A percentile compares a stretch with the other conserved stretches of the same genome.
phyloP scores from a whole-genome alignment of 2,113 vertebrate genomes.

The Progne subis region DNA sequence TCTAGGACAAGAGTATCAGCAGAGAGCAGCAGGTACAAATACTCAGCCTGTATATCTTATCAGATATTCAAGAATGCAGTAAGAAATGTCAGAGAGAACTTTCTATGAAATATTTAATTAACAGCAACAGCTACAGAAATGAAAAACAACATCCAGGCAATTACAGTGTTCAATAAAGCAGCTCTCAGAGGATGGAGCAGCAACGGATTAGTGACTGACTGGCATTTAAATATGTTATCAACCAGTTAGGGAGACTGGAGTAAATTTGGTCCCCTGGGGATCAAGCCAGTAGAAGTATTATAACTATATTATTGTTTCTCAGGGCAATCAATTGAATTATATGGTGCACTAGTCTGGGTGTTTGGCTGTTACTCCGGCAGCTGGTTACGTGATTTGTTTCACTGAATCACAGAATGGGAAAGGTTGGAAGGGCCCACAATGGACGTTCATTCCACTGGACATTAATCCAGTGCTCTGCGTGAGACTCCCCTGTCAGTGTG shows the following conservation, averaged over 20 bases:
- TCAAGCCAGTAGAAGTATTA: slow-evolving; percentile 60
- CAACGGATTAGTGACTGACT: slow-evolving; percentile 76
- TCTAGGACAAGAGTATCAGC: slow-evolving; percentile 80
- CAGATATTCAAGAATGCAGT: slow-evolving; percentile 77
- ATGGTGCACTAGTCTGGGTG: slow-evolving; percentile 43
- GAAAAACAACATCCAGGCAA: slow-evolving; percentile 81
- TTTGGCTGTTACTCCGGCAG: slow-evolving; percentile 47
- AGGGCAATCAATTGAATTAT: slow-evolving; percentile 75
- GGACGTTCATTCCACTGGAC: neutral
- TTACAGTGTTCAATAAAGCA: slow-evolving; percentile 80
- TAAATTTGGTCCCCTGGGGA: slow-evolving; percentile 61
- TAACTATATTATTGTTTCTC: slow-evolving; percentile 67
- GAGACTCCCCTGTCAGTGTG: neutral
- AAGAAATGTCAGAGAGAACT: slow-evolving; percentile 76
- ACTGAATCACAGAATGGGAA: neutral
- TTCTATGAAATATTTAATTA: slow-evolving; percentile 84
- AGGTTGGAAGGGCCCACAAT: neutral
- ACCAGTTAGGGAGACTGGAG: slow-evolving; percentile 67
- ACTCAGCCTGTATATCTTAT: slow-evolving; percentile 78
- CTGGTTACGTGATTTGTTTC: slow-evolving; percentile 13
- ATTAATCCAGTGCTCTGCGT: neutral
- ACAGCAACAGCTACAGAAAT: slow-evolving; percentile 81
- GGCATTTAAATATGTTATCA: slow-evolving; percentile 82
- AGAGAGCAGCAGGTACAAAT: slow-evolving; percentile 77
- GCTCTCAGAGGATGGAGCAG: slow-evolving; percentile 72